Evolutionary conservation across 2,797 vertebrate species (phyloP).

Genomic region (Anguilla megastoma): DNA sequence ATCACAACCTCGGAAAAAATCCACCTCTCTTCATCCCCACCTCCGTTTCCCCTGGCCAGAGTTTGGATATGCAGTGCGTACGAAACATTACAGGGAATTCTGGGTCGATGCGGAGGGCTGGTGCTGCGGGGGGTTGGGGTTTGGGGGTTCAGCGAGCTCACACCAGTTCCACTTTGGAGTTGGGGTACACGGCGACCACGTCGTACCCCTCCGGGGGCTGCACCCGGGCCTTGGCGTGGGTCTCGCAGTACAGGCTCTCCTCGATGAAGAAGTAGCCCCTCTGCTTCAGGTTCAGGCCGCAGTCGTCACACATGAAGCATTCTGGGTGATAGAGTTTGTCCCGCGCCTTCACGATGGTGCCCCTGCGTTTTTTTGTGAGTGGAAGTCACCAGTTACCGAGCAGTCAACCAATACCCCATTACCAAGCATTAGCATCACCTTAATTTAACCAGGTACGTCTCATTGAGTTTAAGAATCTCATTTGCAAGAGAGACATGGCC

Average conservation of each 20-base stretch:
- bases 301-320: slow-evolving; percentile 95
- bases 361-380: slow-evolving; percentile 64
- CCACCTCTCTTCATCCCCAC: background rate
- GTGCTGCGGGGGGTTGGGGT: background rate
- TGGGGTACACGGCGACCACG: slow-evolving; percentile 96
- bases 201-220: slow-evolving; percentile 96
- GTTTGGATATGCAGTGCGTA: slow-evolving; percentile 25
- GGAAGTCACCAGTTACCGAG: background rate
- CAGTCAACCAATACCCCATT: background rate
- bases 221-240: slow-evolving; percentile 90
- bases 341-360: slow-evolving; percentile 93
- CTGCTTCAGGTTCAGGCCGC: slow-evolving; percentile 90
- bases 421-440: too few species aligned
- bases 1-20: background rate
- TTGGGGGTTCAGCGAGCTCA: slow-evolving; percentile 55
- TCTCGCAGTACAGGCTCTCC: slow-evolving; percentile 96
- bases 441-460: too few species aligned
- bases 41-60: background rate
- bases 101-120: background rate
- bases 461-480: too few species aligned
- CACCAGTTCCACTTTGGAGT: slow-evolving; percentile 93
- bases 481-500: too few species aligned
- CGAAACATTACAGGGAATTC: slow-evolving; percentile 20
- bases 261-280: slow-evolving; percentile 96
- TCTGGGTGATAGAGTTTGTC: slow-evolving; percentile 97